Evolutionary conservation across 2,113 vertebrate genomes (phyloP), one percentile per base, ranked within the genome.

Genomic region (Crotalus viridis): DNA sequence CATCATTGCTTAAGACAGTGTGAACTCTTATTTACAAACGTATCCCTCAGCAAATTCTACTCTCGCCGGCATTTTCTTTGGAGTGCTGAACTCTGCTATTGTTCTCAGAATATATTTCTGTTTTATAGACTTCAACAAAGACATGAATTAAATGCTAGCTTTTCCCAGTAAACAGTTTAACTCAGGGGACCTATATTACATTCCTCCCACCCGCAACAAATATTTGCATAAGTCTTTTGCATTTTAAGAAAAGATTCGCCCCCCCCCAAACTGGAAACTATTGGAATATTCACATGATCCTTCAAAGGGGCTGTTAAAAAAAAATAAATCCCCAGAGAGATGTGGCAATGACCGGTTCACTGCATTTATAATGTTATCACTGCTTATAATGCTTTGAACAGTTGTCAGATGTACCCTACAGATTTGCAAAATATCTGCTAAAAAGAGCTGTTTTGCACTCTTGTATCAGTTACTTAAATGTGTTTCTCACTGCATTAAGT

Each of bases 401-500:
- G 3, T 86, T 96, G 90, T 61, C 93, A 96, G 59, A 94, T 95
- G 88, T 88, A 88, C 87, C 57, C 94, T 92, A 85, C 28, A 91
- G n/a, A 85, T 94, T 95, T 95, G 55, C 91, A 92, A 92, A 96
- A 92, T 57, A 56, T 3, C 91, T 0, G 3, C 92, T 96, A 94
- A 96, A 95, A 94, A 95, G 93, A 95, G 93, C 93, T 81, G 24
- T 94, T 97, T 93, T 87, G 48, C 57, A 94, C 90, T 95, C 85
- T 90, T 92, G 91, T 92, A 95, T 69, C 89, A 96, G 92, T 90
- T 97, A 91, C 93, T 96, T 95, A 94, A 88, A 94, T 22, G 0
- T 93, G 95, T 92, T 95, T 39, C 92, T 96, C 91, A 85, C 85
- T 94, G 90, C 93, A 85, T 43, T 95, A 94, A 96, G 94, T 96